Evolutionary conservation across 2,888 invertebrate genomes (phyloP).

Genomic region (Latrodectus elegans): DNA sequence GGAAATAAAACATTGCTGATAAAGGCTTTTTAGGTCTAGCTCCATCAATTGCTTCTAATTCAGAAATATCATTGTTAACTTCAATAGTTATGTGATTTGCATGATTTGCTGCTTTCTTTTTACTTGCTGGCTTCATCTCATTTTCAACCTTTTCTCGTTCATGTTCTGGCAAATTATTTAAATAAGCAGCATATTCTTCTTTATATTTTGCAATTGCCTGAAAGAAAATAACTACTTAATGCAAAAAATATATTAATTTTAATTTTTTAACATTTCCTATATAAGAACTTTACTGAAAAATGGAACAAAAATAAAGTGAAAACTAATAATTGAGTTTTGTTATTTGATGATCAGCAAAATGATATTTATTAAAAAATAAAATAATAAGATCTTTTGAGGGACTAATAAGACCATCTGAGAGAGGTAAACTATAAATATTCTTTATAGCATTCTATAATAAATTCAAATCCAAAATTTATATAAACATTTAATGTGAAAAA

Average conservation of each 20-base stretch:
- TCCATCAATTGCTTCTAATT: slow-evolving; percentile 69
- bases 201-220: slow-evolving; percentile 76
- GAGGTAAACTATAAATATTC: too few species aligned
- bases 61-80: slow-evolving; percentile 47
- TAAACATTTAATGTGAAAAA: too few species aligned
- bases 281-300: too few species aligned
- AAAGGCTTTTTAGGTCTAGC: slow-evolving; percentile 75
- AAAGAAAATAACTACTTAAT: background rate
- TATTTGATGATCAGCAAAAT: too few species aligned
- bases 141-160: slow-evolving; percentile 74
- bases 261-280: too few species aligned
- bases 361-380: too few species aligned
- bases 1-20: slow-evolving; percentile 78
- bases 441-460: too few species aligned
- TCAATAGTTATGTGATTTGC: slow-evolving; percentile 54
- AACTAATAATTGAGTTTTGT: too few species aligned
- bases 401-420: too few species aligned
- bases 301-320: too few species aligned
- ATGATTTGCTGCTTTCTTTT: slow-evolving; percentile 68
- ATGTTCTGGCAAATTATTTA: slow-evolving; percentile 77
- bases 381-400: too few species aligned
- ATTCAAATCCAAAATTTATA: too few species aligned
- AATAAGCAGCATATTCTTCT: slow-evolving; percentile 77
- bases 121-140: slow-evolving; percentile 75
- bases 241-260: background rate